Conservation (phyloP, 2,797 vertebrate genomes). For the Amphiprion clarkii region DNA sequence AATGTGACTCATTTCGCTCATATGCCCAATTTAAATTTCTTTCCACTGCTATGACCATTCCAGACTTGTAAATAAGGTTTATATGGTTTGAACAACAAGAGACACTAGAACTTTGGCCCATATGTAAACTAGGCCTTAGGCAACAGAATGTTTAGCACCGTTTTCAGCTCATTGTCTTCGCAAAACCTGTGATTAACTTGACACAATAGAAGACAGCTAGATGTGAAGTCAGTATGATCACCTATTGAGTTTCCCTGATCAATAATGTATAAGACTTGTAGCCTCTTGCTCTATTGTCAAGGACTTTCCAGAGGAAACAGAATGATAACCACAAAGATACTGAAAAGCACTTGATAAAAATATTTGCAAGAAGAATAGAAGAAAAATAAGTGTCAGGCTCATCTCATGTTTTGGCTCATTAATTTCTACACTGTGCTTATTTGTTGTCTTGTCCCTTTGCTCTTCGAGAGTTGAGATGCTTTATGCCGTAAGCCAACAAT, state of each 20-base stretch:
- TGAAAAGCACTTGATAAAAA: slow-evolving; percentile 27
- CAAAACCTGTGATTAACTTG: slow-evolving; percentile 35
- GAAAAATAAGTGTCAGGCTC: slow-evolving; percentile 20
- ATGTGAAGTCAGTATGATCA: slow-evolving; percentile 48
- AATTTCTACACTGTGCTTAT: slow-evolving; percentile 25
- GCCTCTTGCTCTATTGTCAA: slow-evolving; percentile 59
- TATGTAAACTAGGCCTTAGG: slow-evolving; percentile 8
- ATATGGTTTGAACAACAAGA: slow-evolving; percentile 14
- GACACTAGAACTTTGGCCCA: background rate
- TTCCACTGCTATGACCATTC: slow-evolving; percentile 9
- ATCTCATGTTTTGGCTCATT: slow-evolving; percentile 42
- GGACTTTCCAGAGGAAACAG: slow-evolving; percentile 55
- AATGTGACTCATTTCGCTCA: slow-evolving; percentile 18
- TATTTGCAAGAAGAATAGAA: slow-evolving; percentile 17
- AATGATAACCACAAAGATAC: slow-evolving; percentile 44
- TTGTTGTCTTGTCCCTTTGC: slow-evolving; percentile 58
- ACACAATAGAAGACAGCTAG: slow-evolving; percentile 42
- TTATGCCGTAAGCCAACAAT: slow-evolving; percentile 46
- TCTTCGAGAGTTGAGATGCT: slow-evolving; percentile 52
- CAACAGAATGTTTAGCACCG: slow-evolving; percentile 7
- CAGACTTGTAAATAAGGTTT: slow-evolving; percentile 16
- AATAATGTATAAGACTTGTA: slow-evolving; percentile 63
- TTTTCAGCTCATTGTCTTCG: slow-evolving; percentile 16
- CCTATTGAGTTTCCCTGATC: slow-evolving; percentile 60
- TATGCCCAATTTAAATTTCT: slow-evolving; percentile 20